Conservation (phyloP, 2,888 invertebrate species). For the Acanthosepion pharaonis region DNA sequence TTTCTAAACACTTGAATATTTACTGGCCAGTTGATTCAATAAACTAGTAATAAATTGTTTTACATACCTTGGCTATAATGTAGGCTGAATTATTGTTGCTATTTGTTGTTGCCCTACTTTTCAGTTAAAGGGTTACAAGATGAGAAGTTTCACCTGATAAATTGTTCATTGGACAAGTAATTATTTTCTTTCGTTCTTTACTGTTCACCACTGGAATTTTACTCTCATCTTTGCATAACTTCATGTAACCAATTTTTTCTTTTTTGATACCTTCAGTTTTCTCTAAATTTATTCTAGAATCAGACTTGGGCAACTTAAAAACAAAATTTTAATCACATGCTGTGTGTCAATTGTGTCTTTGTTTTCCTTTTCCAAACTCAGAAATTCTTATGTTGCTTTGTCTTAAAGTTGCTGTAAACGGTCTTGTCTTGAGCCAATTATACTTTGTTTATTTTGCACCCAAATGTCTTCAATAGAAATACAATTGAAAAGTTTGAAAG, state of each 20-base stretch:
- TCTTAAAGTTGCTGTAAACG: background rate
- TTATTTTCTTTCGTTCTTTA: background rate
- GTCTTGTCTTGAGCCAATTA: background rate
- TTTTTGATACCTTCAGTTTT: background rate
- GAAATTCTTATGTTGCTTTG: background rate
- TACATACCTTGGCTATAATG: constrained; percentile 20
- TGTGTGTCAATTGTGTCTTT: background rate
- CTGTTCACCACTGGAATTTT: background rate
- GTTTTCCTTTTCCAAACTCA: background rate
- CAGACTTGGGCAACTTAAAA: background rate
- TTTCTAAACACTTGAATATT: background rate
- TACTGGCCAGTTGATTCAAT: constrained; percentile 10
- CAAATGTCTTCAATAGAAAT: background rate
- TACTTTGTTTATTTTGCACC: background rate
- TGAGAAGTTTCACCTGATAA: background rate
- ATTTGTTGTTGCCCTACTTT: background rate
- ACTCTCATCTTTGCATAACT: background rate
- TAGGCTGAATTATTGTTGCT: background rate
- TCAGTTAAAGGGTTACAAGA: background rate
- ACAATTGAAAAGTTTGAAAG: constrained; percentile 21
- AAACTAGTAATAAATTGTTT: background rate
- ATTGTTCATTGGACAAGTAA: constrained; percentile 15
- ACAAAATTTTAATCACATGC: background rate
- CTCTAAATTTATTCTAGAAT: background rate
- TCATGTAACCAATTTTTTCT: background rate